Percentiles rank a stretch among this genome's conserved stretches.
Conservation (phyloP, 2,888 invertebrate species). For the Elmis aenea region DNA sequence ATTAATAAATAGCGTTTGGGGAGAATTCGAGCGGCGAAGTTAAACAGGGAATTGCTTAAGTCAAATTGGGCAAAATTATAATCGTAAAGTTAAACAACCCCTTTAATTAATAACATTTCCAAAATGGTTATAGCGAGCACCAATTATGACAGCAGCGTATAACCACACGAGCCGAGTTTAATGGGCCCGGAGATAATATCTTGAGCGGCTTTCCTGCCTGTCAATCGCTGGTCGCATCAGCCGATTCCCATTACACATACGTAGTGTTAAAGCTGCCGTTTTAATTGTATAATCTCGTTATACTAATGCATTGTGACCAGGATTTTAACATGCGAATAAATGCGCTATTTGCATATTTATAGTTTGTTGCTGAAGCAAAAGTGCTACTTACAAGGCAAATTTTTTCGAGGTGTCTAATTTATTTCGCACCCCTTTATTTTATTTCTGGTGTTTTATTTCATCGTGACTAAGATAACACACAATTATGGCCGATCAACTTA, state of each 20-base stretch:
- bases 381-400: no score
- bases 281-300: conserved; percentile 18
- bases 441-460: no score
- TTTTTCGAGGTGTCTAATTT: no score
- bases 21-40: conserved; percentile 12
- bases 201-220: conserved; percentile 22
- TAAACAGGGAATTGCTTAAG: conserved; percentile 17
- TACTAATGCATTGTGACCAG: conserved; percentile 6
- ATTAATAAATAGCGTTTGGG: no score
- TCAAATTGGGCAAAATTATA: conserved; percentile 20
- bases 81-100: conserved; percentile 21
- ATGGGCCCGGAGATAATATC: conserved; percentile 24
- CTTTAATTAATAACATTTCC: conserved; percentile 22
- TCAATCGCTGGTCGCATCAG: conserved; percentile 18
- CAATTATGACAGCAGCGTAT: conserved; percentile 20
- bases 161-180: conserved; percentile 21
- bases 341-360: conserved; percentile 7
- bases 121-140: conserved; percentile 19
- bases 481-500: no score
- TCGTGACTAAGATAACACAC: no score
- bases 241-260: conserved; percentile 12
- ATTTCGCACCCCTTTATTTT: no score
- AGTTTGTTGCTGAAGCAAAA: no score
- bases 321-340: conserved; percentile 2
- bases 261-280: conserved; percentile 10